These are phyloP conservation scores for Coremacera marginata DNA, from an alignment of 2,888 invertebrate species.

Conservation along the genomic window DNA sequence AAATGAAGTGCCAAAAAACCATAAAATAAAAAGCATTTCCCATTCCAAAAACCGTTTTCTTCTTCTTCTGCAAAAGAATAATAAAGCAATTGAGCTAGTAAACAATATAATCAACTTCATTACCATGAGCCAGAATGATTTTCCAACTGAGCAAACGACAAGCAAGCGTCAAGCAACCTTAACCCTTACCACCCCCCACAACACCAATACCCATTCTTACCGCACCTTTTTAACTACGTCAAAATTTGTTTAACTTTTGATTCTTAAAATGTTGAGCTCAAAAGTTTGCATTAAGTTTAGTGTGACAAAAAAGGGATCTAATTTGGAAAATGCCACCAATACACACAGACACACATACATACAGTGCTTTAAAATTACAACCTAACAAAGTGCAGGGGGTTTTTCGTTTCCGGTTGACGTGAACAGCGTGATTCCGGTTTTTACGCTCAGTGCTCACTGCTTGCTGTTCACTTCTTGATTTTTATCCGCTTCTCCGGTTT, in stretches of 20 bases:
- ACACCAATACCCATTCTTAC: background rate
- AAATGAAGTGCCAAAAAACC: background rate
- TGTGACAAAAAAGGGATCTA: background rate
- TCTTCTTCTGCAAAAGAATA: background rate
- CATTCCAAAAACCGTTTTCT: background rate
- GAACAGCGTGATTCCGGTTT: conserved; percentile 7
- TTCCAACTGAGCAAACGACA: background rate
- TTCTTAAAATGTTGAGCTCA: background rate
- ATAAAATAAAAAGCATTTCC: too few species aligned
- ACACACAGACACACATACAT: background rate
- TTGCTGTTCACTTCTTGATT: background rate
- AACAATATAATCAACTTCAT: conserved; percentile 3
- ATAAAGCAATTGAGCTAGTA: conserved; percentile 4
- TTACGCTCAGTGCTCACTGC: background rate
- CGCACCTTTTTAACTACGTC: background rate
- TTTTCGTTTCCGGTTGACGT: conserved; percentile 18
- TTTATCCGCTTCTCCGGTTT: background rate
- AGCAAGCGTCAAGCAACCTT: background rate
- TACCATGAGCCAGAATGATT: background rate
- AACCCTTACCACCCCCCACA: background rate
- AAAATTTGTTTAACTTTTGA: conserved; percentile 4
- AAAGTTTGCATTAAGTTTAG: background rate
- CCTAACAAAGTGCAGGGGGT: background rate
- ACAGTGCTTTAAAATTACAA: background rate
- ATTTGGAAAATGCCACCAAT: background rate